These are phyloP conservation scores for Epicampocera succincta DNA, from an alignment of 2,888 invertebrate species.

Conservation along the genomic window DNA sequence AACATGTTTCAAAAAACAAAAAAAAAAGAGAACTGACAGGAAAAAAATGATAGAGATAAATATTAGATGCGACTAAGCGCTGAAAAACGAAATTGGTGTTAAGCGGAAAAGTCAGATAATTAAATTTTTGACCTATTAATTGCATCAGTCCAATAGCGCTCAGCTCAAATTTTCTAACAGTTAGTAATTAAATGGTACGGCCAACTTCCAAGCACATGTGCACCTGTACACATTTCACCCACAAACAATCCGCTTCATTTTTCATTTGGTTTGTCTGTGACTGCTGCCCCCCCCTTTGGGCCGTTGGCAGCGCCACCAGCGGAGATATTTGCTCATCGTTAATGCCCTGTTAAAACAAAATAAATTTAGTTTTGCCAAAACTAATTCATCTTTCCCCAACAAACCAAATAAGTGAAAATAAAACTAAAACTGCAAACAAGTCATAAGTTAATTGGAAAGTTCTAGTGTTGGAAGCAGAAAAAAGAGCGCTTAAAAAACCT, in stretches of 20 bases:
- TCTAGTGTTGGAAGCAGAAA: constrained; percentile 48
- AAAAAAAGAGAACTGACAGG: no score
- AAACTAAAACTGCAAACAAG: constrained; percentile 47
- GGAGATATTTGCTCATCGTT: constrained; percentile 41
- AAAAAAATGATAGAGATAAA: no score
- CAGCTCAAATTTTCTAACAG: no score
- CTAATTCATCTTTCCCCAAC: constrained; percentile 45
- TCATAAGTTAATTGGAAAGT: constrained; percentile 68
- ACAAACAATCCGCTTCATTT: constrained; percentile 2
- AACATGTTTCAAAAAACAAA: not conserved
- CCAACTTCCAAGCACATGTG: no score
- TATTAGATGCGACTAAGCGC: not conserved
- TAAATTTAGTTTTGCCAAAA: constrained; percentile 41
- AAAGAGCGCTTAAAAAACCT: constrained; percentile 1
- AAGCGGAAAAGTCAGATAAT: no score
- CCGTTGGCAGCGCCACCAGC: not conserved
- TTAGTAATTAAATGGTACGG: no score
- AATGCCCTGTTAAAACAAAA: constrained; percentile 23
- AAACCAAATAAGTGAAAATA: constrained; percentile 32
- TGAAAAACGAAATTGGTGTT: not conserved
- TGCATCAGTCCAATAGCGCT: no score
- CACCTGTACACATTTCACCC: not conserved
- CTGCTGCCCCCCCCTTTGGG: not conserved
- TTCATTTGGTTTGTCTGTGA: not conserved
- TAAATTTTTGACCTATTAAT: no score